Evolutionary conservation across 1,140 invertebrate species (phyloP), one percentile per base, ranked within the genome.

Genomic region (Drosophila ironensis): DNA sequence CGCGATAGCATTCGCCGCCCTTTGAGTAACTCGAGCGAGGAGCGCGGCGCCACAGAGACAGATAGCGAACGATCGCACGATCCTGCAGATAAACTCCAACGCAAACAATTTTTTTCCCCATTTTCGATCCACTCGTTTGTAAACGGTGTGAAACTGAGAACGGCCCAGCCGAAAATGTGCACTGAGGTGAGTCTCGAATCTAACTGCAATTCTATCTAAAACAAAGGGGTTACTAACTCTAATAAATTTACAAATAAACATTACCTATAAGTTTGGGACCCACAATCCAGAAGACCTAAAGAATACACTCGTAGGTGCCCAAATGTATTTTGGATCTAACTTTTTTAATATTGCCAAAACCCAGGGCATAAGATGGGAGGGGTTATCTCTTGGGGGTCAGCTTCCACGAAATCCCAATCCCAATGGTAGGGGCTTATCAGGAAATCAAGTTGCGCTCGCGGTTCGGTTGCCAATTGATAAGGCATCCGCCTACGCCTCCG

Each of bases 91-190:
- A 41, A 47, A 60, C 45, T 53, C 4, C 52, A 44, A 35, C 14
- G 41, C 42, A 25, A 47, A 46, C 22, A 66, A 40, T 67, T 68
- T 68, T 64, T 51, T 44, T 22, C 17, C 25, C 16, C 33, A 27
- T 45, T 47, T 56, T 57, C 52, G 22, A 57, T 48, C 24, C 53
- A 50, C 66, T 78, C 78, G 73, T 73, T 78, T 84, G 78, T 66
- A 84, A 77, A 66, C 59, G 50, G 68, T 78, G 73, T 78, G 38
- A 84, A 67, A 45, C 57, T 69, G 22, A 54, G 35, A 47, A 87
- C 80, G 80, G 78, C 78, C 35, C 73, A 78, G 78, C 78, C 78
- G 70, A 86, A 78, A 80, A 86, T 86, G 80, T 86, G 80, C 80
- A 86, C 80, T 56, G 80, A 86, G 80, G 80, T 86, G 61, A 86